A percentile compares a stretch with the other conserved stretches of the same genome.
Conservation (phyloP, 2,888 invertebrate genomes). For the Dynastes grantii region DNA sequence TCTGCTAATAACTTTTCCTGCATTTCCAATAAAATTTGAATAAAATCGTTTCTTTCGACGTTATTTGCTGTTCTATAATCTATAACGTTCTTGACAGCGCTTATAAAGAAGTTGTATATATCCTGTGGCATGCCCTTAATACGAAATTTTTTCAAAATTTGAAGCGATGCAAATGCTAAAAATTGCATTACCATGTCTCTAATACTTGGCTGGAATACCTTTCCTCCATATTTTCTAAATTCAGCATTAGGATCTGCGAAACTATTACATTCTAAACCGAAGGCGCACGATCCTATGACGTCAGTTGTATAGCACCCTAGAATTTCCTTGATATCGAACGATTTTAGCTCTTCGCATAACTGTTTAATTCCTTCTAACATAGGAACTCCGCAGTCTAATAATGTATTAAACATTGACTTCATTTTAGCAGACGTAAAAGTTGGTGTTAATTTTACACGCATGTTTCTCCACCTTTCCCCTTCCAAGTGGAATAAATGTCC, state of each 20-base stretch:
- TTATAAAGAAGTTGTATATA: conserved; percentile 59
- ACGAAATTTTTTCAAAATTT: conserved; percentile 49
- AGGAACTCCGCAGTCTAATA: conserved; percentile 65
- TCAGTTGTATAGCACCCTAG: conserved; percentile 66
- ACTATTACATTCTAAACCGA: conserved; percentile 66
- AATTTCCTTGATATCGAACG: conserved; percentile 58
- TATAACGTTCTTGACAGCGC: conserved; percentile 58
- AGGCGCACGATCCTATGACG: conserved; percentile 67
- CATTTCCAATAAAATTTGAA: conserved; percentile 66
- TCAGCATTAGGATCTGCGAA: conserved; percentile 61
- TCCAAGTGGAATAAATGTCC: conserved; percentile 67
- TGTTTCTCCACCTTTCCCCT: conserved; percentile 71
- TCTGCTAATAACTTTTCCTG: conserved; percentile 48
- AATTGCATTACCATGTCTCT: background rate
- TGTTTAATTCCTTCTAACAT: conserved; percentile 58
- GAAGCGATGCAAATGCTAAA: background rate
- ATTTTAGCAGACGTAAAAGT: conserved; percentile 72
- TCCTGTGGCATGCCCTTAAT: conserved; percentile 55
- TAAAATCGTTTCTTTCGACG: conserved; percentile 64
- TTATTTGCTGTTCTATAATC: conserved; percentile 56
- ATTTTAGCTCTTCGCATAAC: conserved; percentile 21
- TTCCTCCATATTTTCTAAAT: conserved; percentile 62
- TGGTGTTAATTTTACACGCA: conserved; percentile 71
- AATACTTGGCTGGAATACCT: conserved; percentile 38
- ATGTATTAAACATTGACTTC: conserved; percentile 70